Conservation (phyloP, 2,888 invertebrate species). For the Cataglyphis albicans region DNA sequence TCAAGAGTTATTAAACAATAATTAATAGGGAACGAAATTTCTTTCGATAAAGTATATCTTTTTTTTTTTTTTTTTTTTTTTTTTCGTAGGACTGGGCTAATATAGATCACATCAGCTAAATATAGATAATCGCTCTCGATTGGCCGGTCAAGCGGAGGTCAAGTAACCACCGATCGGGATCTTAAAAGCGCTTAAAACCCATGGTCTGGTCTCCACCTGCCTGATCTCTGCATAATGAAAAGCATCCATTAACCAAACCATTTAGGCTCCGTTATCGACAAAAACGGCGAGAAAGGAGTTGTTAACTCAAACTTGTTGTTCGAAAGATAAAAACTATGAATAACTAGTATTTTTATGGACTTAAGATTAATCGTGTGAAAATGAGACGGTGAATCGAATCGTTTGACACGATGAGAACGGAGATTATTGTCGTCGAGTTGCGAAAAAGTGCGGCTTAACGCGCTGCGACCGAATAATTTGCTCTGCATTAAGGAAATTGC, state of each 20-base stretch:
- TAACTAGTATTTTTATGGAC: constrained; percentile 50
- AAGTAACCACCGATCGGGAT: constrained; percentile 67
- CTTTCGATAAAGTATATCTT: neutral
- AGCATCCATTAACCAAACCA: constrained; percentile 71
- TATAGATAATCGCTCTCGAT: constrained; percentile 60
- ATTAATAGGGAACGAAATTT: neutral
- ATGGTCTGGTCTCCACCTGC: constrained; percentile 70
- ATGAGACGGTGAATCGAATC: neutral
- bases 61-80: neutral
- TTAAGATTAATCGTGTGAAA: constrained; percentile 35
- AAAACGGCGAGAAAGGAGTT: constrained; percentile 50
- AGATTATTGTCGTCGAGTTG: constrained; percentile 7
- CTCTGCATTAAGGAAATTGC: constrained; percentile 63
- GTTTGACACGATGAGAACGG: neutral
- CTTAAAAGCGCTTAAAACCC: constrained; percentile 74
- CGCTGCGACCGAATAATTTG: constrained; percentile 53
- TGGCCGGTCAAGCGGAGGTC: constrained; percentile 61
- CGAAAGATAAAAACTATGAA: constrained; percentile 72
- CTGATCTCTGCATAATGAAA: constrained; percentile 78
- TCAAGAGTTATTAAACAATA: neutral
- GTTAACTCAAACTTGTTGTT: constrained; percentile 72
- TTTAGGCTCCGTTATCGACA: constrained; percentile 60
- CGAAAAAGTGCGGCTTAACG: constrained; percentile 33
- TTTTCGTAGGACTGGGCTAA: neutral
- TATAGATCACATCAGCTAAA: constrained; percentile 60